A percentile compares a stretch with the other conserved stretches of the same genome.
Conservation (phyloP, 2,797 vertebrate genomes). For the Sebastes minor region DNA sequence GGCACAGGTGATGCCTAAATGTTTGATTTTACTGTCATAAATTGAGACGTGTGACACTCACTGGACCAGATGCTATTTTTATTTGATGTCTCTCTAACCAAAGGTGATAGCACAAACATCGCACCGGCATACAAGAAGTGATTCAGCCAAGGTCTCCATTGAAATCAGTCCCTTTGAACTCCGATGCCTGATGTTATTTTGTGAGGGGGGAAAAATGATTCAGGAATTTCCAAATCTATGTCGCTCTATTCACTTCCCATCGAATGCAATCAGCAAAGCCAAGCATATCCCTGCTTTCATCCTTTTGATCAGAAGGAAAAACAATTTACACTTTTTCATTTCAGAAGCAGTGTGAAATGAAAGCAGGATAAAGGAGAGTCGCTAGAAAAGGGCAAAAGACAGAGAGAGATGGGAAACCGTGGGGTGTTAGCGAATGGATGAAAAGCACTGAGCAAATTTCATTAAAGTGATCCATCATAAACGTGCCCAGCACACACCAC, state of each 20-base stretch:
- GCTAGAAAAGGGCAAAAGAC: slow-evolving; percentile 41
- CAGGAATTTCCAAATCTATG: slow-evolving; percentile 57
- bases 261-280: slow-evolving; percentile 53
- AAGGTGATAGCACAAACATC: slow-evolving; percentile 36
- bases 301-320: slow-evolving; percentile 66
- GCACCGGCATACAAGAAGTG: neutral
- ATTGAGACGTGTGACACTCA: neutral
- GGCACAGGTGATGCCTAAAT: neutral
- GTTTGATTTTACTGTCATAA: neutral
- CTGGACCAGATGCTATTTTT: slow-evolving; percentile 1
- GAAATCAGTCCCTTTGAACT: slow-evolving; percentile 54
- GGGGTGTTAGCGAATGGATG: slow-evolving; percentile 41
- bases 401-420: slow-evolving; percentile 40
- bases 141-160: slow-evolving; percentile 32
- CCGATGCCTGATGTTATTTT: slow-evolving; percentile 42
- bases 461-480: slow-evolving; percentile 59
- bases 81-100: neutral
- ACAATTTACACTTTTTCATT: slow-evolving; percentile 67
- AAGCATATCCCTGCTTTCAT: slow-evolving; percentile 60
- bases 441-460: slow-evolving; percentile 57
- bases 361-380: slow-evolving; percentile 36
- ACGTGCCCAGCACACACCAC: neutral
- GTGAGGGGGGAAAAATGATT: slow-evolving; percentile 28
- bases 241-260: slow-evolving; percentile 53
- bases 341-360: slow-evolving; percentile 54